Base-by-base conservation (phyloP, 1,140 invertebrate genomes). In the Charaxes varanes region DNA sequence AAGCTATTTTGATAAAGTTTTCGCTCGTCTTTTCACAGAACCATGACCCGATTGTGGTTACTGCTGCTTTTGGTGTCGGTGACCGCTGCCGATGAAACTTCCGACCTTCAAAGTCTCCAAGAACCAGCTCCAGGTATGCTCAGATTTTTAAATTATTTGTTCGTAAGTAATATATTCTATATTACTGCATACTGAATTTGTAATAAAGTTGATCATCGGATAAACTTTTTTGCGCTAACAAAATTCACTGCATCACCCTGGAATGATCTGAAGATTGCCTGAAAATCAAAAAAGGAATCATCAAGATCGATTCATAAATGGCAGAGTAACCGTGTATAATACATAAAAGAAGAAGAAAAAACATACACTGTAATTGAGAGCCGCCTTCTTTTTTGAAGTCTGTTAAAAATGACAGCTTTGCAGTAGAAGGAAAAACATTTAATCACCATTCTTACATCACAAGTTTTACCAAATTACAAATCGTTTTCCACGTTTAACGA, bases 61-160 rank as follows among this genome's bases (percentile, higher is more conserved):
- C 12, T 61, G 35, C 21, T 62, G 17, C 44, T 54, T 15, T 35
- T 60, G 37, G 32, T 67, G 28, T 51, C 47, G 26, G 38, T 35
- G 6, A 56, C 40, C 6, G 28, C 46, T 26, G 70, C 73, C 11
- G 62, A 74, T 21, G 70, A 78, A 22, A 62, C 57, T 7, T 44
- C 63, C 23, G 70, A 74, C 27, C 73, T 62, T 11, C 58, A 70
- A 24, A 68, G 67, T 0, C 58, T 73, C 3, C 44, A 61, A 15
- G 62, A 66, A 33, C 32, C 54, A 3, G 48, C 38, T 3, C 28
- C 62, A 55, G 61, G 72, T 76, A 52, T 27, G 14, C 34, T n/a
- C n/a, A n/a, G n/a, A n/a, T n/a, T 22, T 23, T 23, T n/a, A 23
- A 23, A 23, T 5, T 23, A 23, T 23, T n/a, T n/a, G n/a, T n/a